phyloP scores from a whole-genome alignment of 2,888 invertebrate genomes.

The Pristionchus mayeri region DNA sequence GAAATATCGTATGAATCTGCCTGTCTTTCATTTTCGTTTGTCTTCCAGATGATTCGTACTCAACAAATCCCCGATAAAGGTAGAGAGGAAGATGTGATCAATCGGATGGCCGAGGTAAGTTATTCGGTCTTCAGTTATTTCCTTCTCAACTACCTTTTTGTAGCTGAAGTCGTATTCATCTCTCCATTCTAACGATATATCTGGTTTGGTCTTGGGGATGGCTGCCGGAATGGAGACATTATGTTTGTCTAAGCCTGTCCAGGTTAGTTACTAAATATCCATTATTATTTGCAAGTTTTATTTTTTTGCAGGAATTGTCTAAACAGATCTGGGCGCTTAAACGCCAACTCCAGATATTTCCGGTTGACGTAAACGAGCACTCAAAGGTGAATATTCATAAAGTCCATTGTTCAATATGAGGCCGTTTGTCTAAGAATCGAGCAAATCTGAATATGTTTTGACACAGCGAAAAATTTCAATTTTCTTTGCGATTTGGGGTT shows the following conservation, averaged over 20 bases:
- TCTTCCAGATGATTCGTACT: not conserved
- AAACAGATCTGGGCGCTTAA: not conserved
- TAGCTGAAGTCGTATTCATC: not conserved
- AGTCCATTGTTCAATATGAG: too few species aligned
- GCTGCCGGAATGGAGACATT: not conserved
- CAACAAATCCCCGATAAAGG: not conserved
- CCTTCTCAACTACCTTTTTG: not conserved
- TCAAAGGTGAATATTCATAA: not conserved
- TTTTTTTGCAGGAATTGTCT: not conserved
- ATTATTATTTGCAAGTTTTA: not conserved
- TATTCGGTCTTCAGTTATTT: too few species aligned
- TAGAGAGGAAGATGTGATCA: not conserved
- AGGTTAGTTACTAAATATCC: not conserved
- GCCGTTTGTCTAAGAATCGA: too few species aligned
- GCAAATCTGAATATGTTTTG: too few species aligned
- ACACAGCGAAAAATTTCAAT: too few species aligned
- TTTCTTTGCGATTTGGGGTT: too few species aligned
- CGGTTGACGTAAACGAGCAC: conserved; percentile 4
- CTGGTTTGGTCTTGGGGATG: not conserved
- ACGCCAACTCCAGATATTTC: not conserved
- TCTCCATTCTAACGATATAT: not conserved
- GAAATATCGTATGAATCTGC: not conserved
- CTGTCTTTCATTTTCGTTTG: not conserved
- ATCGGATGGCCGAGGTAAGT: not conserved
- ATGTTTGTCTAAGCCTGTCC: not conserved